A percentile compares a stretch with the other conserved stretches of the same genome.
Conservation (phyloP, 2,888 invertebrate species). For the Pollenia amentaria region DNA sequence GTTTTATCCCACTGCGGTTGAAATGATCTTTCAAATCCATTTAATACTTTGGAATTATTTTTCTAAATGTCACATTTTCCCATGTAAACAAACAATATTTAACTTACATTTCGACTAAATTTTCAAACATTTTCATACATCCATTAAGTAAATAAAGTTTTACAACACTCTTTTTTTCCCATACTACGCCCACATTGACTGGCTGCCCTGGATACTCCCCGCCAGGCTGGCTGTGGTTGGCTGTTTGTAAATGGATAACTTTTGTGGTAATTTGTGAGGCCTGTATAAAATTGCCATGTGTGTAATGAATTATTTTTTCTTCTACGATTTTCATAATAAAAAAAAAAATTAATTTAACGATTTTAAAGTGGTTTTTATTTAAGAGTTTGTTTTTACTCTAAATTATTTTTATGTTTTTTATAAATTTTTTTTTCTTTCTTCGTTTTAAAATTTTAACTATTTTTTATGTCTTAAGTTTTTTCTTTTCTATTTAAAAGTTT, state of each 20-base stretch:
- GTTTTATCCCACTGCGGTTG: slow-evolving; percentile 37
- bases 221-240: slow-evolving; percentile 12
- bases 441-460: neutral
- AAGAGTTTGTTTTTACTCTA: neutral
- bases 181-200: slow-evolving; percentile 47
- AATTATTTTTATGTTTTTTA: neutral
- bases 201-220: neutral
- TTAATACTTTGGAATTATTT: slow-evolving; percentile 59
- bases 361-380: slow-evolving; percentile 28
- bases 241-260: slow-evolving; percentile 59
- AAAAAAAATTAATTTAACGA: slow-evolving; percentile 4
- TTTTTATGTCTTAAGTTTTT: neutral
- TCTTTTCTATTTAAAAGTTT: slow-evolving; percentile 3
- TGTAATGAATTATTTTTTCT: neutral
- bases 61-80: slow-evolving; percentile 55
- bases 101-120: slow-evolving; percentile 25
- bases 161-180: slow-evolving; percentile 29
- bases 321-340: neutral
- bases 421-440: neutral
- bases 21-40: slow-evolving; percentile 57
- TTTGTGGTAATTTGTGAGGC: slow-evolving; percentile 53
- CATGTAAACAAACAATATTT: slow-evolving; percentile 50
- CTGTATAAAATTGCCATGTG: slow-evolving; percentile 32
- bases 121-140: neutral
- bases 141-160: slow-evolving; percentile 29